phyloP scores from a whole-genome alignment of 2,113 vertebrate species.

The Nymphicus hollandicus region DNA sequence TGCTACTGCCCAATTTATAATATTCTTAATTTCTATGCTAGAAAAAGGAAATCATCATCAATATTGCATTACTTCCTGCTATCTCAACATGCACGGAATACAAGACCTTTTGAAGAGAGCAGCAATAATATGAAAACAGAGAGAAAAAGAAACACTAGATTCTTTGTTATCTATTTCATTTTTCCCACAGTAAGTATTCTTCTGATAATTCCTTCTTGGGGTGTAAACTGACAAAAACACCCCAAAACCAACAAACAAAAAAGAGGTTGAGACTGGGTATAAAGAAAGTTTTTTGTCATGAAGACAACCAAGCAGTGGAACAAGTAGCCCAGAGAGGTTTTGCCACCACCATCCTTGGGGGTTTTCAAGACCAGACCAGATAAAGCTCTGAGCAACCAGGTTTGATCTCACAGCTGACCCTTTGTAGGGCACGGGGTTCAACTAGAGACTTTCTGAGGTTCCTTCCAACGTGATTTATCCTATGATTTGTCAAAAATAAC shows the following conservation, averaged over 20 bases:
- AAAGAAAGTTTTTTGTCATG: not conserved
- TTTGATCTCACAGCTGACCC: not conserved
- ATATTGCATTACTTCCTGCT: not conserved
- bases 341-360: accelerated
- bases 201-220: not conserved
- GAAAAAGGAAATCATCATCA: not conserved
- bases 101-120: not conserved
- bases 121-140: not conserved
- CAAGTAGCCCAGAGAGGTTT: not conserved
- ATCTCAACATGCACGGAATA: not conserved
- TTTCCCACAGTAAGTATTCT: not conserved
- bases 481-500: not conserved
- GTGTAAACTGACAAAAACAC: not conserved
- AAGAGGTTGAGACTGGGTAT: not conserved
- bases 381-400: not conserved
- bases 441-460: not conserved
- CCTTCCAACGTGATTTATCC: not conserved
- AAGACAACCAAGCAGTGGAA: not conserved
- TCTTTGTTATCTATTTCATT: not conserved
- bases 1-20: not conserved
- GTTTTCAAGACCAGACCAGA: not conserved
- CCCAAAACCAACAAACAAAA: not conserved
- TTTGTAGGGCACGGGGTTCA: not conserved
- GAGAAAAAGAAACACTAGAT: not conserved
- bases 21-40: not conserved